Conservation (phyloP, 2,113 vertebrate genomes). For the Lathamus discolor region DNA sequence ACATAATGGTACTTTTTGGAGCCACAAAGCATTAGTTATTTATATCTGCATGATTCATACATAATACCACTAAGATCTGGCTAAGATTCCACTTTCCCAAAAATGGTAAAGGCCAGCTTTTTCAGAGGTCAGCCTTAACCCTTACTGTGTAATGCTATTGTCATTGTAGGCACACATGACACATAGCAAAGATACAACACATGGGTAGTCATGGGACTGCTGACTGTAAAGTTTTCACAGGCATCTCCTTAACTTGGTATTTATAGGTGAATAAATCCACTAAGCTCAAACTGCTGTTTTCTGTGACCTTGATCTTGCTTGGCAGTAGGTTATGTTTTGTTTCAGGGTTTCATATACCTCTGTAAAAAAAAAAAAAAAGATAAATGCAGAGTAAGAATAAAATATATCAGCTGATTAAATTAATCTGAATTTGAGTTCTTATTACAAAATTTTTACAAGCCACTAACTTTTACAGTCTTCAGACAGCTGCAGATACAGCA, state of each 20-base stretch:
- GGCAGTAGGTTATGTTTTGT: neutral
- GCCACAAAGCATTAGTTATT: neutral
- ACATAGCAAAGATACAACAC: neutral
- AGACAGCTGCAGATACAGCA: neutral
- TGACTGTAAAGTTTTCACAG: neutral
- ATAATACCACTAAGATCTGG: neutral
- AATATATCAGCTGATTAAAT: neutral
- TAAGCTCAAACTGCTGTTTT: neutral
- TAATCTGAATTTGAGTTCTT: slow-evolving; percentile 3
- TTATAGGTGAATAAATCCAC: neutral
- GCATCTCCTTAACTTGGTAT: neutral
- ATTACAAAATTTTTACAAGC: slow-evolving; percentile 25
- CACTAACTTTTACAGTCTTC: slow-evolving; percentile 26
- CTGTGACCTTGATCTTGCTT: neutral
- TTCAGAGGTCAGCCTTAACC: neutral
- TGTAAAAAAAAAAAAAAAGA: neutral
- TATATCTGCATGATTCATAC: neutral
- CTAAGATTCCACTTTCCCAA: neutral
- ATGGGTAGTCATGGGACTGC: neutral
- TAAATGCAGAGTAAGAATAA: neutral
- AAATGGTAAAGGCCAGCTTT: neutral
- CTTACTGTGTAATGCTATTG: neutral
- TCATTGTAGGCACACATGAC: neutral
- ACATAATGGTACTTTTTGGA: neutral
- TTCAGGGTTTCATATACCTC: neutral